Evolutionary conservation across 92 coral and sea anemone species (phyloP).

Genomic region (Galaxea fascicularis): DNA sequence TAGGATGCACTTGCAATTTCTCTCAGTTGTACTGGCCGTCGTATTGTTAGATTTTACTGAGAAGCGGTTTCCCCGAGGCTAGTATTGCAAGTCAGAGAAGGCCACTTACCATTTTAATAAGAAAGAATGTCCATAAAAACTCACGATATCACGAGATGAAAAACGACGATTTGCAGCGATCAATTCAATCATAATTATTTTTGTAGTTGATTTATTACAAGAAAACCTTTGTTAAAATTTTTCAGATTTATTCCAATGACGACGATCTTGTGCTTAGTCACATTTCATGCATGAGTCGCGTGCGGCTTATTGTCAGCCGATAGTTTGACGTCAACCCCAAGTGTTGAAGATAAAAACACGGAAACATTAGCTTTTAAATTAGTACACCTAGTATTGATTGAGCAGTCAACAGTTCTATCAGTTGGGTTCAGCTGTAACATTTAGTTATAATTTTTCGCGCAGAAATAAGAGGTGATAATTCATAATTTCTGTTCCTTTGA

Average conservation of each 20-base stretch:
- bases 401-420: background rate
- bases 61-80: background rate
- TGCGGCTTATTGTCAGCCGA: background rate
- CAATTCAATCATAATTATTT: background rate
- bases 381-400: background rate
- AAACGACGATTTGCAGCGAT: background rate
- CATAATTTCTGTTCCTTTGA: background rate
- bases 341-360: background rate
- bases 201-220: background rate
- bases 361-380: background rate
- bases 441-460: background rate
- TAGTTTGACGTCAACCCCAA: slow-evolving; percentile 1
- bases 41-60: background rate
- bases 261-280: too few species aligned
- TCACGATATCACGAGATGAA: background rate
- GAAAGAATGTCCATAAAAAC: background rate
- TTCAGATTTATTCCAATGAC: background rate
- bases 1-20: too few species aligned
- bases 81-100: background rate
- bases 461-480: background rate
- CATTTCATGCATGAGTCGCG: background rate
- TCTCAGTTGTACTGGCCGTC: too few species aligned
- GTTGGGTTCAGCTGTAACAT: background rate
- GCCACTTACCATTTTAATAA: background rate
- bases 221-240: background rate